These are phyloP conservation scores for Lapara coniferarum DNA, from an alignment of 2,888 invertebrate species.

Conservation along the genomic window DNA sequence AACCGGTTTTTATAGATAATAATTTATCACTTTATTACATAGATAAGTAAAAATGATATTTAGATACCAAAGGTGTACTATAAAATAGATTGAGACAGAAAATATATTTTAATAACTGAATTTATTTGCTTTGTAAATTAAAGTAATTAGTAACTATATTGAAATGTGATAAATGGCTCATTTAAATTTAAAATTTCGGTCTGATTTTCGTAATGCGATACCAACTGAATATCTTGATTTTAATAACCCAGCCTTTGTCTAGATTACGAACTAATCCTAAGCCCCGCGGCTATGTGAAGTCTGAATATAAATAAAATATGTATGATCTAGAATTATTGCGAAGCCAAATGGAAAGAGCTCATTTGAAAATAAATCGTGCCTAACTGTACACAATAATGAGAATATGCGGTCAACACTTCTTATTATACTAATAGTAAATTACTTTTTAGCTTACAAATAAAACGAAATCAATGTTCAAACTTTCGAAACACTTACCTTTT, in stretches of 20 bases:
- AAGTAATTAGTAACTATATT: too few species aligned
- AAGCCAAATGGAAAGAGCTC: neutral
- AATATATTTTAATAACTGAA: too few species aligned
- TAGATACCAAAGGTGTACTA: too few species aligned
- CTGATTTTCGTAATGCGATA: neutral
- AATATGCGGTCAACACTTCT: neutral
- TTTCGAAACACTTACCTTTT: slow-evolving; percentile 27
- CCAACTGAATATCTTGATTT: neutral
- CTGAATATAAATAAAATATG: slow-evolving; percentile 3
- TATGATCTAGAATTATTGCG: neutral
- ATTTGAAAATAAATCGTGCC: neutral
- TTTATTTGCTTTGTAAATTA: too few species aligned
- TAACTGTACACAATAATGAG: slow-evolving; percentile 17
- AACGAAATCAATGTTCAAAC: slow-evolving; percentile 2
- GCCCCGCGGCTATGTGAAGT: neutral
- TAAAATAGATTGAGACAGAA: too few species aligned
- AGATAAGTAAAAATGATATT: too few species aligned
- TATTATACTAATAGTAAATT: slow-evolving; percentile 12
- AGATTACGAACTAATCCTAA: neutral
- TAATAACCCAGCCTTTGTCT: neutral
- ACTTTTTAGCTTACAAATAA: neutral
- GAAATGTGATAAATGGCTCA: too few species aligned
- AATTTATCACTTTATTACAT: too few species aligned
- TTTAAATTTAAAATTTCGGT: neutral
- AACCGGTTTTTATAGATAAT: too few species aligned